A percentile compares a stretch with the other conserved stretches of the same genome.
Evolutionary conservation across 2,113 vertebrate species (phyloP).

Genomic region (Anguilla rostrata): DNA sequence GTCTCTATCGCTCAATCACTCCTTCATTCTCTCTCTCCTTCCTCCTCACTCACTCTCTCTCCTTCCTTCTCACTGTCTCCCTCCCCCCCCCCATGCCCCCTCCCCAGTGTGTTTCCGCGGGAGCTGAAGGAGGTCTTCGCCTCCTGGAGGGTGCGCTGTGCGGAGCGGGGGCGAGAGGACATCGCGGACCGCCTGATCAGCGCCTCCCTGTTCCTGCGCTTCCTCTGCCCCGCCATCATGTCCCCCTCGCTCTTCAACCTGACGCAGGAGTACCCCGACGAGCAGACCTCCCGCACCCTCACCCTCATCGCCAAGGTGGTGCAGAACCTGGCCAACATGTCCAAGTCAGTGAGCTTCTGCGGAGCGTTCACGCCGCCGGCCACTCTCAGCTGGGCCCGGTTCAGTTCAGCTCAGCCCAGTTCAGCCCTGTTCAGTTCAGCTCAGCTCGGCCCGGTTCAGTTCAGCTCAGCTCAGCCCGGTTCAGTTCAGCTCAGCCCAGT

Average conservation of each 20-base stretch:
- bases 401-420: too few species aligned
- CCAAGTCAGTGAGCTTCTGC: conserved; percentile 80
- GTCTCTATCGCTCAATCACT: too few species aligned
- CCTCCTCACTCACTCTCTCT: neutral
- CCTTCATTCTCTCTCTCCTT: too few species aligned
- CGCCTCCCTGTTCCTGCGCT: conserved; percentile 91
- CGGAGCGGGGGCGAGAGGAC: conserved; percentile 90
- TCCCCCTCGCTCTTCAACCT: conserved; percentile 94
- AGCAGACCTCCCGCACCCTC: conserved; percentile 91
- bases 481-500: too few species aligned
- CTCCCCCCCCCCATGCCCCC: neutral
- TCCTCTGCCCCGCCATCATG: conserved; percentile 95
- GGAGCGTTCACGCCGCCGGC: too few species aligned
- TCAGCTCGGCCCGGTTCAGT: too few species aligned
- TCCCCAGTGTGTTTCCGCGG: conserved; percentile 89
- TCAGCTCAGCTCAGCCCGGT: too few species aligned
- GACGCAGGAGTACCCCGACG: conserved; percentile 94
- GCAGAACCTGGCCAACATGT: conserved; percentile 98
- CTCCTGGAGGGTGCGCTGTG: conserved; percentile 91
- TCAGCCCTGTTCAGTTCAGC: too few species aligned
- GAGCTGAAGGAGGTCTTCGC: conserved; percentile 97
- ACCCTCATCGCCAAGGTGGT: conserved; percentile 98
- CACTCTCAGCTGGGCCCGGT: too few species aligned
- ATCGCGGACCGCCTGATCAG: conserved; percentile 94
- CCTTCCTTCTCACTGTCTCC: neutral